A percentile compares a stretch with the other conserved stretches of the same genome.
phyloP scores from a whole-genome alignment of 2,888 invertebrate genomes.

The Caradrina kadenii region DNA sequence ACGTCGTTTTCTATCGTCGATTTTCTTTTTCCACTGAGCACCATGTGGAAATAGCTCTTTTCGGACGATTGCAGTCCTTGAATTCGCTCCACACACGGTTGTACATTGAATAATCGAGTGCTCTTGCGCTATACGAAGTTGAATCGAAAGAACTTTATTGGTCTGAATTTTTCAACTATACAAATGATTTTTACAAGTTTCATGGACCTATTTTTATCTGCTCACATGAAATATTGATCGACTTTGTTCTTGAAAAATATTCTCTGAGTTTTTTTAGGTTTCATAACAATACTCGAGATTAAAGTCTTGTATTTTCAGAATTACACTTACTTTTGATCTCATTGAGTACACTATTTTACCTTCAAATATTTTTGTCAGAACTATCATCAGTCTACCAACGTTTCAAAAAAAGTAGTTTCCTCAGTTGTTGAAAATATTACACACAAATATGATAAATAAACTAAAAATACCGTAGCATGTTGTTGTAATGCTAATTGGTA shows the following conservation, averaged over 20 bases:
- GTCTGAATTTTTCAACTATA: slow-evolving; percentile 39
- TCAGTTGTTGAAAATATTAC: too few species aligned
- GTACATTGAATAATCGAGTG: slow-evolving; percentile 79
- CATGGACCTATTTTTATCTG: slow-evolving; percentile 23
- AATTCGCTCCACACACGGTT: slow-evolving; percentile 67
- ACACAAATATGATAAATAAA: too few species aligned
- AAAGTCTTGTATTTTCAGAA: too few species aligned
- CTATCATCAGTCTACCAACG: too few species aligned
- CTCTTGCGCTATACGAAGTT: slow-evolving; percentile 53
- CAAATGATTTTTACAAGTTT: slow-evolving; percentile 41
- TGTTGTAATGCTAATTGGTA: neutral
- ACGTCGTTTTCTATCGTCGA: slow-evolving; percentile 68
- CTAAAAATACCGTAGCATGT: neutral
- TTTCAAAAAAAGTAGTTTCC: too few species aligned
- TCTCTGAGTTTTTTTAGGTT: neutral
- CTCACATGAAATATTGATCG: slow-evolving; percentile 22
- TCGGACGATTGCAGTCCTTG: slow-evolving; percentile 73
- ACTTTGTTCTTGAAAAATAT: slow-evolving; percentile 14
- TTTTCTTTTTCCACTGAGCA: slow-evolving; percentile 72
- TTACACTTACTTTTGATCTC: too few species aligned
- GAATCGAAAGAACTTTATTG: slow-evolving; percentile 57
- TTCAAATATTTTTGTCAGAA: too few species aligned
- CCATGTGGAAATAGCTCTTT: slow-evolving; percentile 80
- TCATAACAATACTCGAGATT: neutral
- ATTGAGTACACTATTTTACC: too few species aligned